These are phyloP conservation scores for Leiothrix lutea DNA, from an alignment of 2,113 vertebrate genomes.

Conservation along the genomic window DNA sequence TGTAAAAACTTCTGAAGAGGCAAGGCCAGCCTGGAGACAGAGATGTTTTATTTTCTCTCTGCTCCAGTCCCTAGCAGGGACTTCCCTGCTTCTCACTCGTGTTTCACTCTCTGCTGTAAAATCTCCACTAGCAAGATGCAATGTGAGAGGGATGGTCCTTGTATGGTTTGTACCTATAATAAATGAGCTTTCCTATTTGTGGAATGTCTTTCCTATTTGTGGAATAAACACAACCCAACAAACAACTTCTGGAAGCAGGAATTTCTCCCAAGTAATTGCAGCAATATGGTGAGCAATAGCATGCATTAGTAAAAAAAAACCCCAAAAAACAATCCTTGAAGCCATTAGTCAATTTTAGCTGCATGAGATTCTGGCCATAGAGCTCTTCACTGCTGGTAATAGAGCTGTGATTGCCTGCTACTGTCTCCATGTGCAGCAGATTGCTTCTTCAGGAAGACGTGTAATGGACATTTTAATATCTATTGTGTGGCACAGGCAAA, in stretches of 20 bases:
- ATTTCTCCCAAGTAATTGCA: neutral
- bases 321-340: neutral
- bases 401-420: slow-evolving; percentile 10
- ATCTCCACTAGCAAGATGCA: neutral
- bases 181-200: neutral
- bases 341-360: slow-evolving; percentile 21
- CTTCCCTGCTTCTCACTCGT: neutral
- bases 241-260: neutral
- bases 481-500: slow-evolving; percentile 2
- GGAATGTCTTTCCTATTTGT: neutral
- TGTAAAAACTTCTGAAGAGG: neutral
- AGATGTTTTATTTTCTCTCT: neutral
- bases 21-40: neutral
- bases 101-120: neutral
- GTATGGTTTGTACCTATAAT: neutral
- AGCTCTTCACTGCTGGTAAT: slow-evolving; percentile 1
- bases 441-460: slow-evolving; percentile 24
- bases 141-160: neutral
- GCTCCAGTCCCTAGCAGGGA: neutral
- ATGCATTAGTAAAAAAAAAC: neutral
- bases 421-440: neutral
- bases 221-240: neutral
- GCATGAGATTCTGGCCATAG: slow-evolving; percentile 5
- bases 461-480: slow-evolving; percentile 39
- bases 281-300: neutral